Conservation (phyloP, 2,113 vertebrate genomes). For the Recurvirostra avosetta region DNA sequence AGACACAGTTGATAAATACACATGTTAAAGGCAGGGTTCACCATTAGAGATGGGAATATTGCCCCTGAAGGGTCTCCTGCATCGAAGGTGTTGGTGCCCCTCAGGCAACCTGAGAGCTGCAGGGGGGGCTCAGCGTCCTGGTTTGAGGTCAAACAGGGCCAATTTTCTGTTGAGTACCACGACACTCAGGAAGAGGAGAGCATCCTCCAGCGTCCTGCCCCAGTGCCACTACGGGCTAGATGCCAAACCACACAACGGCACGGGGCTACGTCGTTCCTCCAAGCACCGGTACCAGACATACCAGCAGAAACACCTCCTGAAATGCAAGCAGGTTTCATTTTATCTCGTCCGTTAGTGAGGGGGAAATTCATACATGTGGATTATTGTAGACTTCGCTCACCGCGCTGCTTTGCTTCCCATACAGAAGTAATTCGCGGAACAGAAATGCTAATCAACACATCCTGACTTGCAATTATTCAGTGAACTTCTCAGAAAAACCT, state of each 20-base stretch:
- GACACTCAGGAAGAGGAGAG: neutral
- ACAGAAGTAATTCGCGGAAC: neutral
- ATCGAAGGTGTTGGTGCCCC: neutral
- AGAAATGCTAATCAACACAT: neutral
- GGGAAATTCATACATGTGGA: neutral
- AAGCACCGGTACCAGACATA: too few relatives aligned
- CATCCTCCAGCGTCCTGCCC: neutral
- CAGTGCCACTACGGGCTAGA: neutral
- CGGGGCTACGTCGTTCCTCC: neutral
- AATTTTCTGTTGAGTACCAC: too few relatives aligned
- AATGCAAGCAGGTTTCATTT: neutral
- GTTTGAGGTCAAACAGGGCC: too few relatives aligned
- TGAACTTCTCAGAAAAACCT: neutral
- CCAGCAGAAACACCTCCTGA: neutral
- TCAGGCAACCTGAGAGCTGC: neutral
- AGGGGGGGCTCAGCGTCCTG: neutral
- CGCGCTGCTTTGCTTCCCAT: neutral
- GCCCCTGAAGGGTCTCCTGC: neutral
- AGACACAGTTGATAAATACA: accelerated
- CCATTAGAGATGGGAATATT: neutral
- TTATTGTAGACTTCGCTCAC: neutral
- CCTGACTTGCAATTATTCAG: neutral
- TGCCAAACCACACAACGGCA: accelerated
- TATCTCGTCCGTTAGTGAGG: accelerated
- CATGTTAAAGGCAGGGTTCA: neutral